These are phyloP conservation scores for Timandra comae DNA, from an alignment of 2,888 invertebrate genomes.

Conservation along the genomic window DNA sequence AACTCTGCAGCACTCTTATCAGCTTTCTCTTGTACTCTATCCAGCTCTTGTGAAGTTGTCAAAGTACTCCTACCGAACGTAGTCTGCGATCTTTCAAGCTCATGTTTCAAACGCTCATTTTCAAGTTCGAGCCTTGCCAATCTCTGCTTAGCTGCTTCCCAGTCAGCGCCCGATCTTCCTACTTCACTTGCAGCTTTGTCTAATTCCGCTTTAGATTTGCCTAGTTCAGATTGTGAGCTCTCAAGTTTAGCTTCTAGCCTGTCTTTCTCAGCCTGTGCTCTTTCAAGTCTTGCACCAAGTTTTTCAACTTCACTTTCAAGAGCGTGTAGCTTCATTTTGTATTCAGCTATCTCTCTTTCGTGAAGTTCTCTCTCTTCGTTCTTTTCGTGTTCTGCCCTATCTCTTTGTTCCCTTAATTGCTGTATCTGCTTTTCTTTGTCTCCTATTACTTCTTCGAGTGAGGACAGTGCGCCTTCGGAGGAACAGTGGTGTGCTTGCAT, in stretches of 20 bases:
- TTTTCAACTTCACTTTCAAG: slow-evolving; percentile 95
- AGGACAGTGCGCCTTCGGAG: slow-evolving; percentile 93
- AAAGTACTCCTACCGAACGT: slow-evolving; percentile 89
- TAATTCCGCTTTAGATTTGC: slow-evolving; percentile 94
- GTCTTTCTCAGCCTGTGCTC: slow-evolving; percentile 93
- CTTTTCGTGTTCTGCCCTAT: slow-evolving; percentile 96
- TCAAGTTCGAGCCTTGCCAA: slow-evolving; percentile 91
- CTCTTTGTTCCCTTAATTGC: slow-evolving; percentile 94
- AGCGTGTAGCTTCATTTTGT: slow-evolving; percentile 94
- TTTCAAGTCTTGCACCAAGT: slow-evolving; percentile 89
- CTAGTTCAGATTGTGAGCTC: slow-evolving; percentile 94
- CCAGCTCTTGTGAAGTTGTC: slow-evolving; percentile 88
- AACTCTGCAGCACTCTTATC: slow-evolving; percentile 91
- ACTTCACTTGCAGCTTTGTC: slow-evolving; percentile 94
- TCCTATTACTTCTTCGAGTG: slow-evolving; percentile 95
- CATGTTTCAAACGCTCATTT: slow-evolving; percentile 91
- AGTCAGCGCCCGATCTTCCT: slow-evolving; percentile 91
- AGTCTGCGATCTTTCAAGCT: slow-evolving; percentile 88
- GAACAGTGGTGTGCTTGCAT: slow-evolving; percentile 97
- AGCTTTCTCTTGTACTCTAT: slow-evolving; percentile 88
- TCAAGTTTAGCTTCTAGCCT: slow-evolving; percentile 93
- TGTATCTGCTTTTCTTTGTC: slow-evolving; percentile 99
- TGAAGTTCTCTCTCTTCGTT: slow-evolving; percentile 96
- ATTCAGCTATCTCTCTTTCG: slow-evolving; percentile 95
- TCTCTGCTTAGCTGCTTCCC: slow-evolving; percentile 90